Evolutionary conservation across 2,113 vertebrate species (phyloP).

Genomic region (Crotalus helleri): DNA sequence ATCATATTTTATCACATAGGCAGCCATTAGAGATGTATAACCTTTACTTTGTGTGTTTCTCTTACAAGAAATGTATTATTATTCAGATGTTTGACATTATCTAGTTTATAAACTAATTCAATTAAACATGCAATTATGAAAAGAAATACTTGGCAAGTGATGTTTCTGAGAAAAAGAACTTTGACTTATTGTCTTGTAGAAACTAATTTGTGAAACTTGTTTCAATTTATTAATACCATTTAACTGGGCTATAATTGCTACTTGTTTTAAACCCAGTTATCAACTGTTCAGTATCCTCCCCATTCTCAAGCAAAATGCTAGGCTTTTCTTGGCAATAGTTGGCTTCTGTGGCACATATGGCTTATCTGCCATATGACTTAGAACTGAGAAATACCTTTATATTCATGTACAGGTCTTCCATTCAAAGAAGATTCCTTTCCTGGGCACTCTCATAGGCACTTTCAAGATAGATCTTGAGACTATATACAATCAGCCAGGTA

Average conservation of each 20-base stretch:
- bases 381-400: conserved; percentile 18
- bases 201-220: neutral
- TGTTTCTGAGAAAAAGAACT: neutral
- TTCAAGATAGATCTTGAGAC: conserved; percentile 90
- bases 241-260: neutral
- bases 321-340: neutral
- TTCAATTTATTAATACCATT: neutral
- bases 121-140: neutral
- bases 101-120: neutral
- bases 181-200: neutral
- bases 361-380: neutral
- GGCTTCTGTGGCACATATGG: neutral
- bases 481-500: conserved; percentile 88
- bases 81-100: neutral
- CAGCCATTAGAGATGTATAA: neutral
- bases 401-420: conserved; percentile 82
- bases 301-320: neutral
- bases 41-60: neutral
- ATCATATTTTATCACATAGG: neutral
- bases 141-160: neutral
- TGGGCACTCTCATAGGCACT: conserved; percentile 81
- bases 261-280: neutral
- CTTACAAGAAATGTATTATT: neutral
- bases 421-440: conserved; percentile 82
- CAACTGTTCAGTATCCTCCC: neutral